Base-by-base conservation (phyloP, 2,113 vertebrate genomes). In the Lophura nycthemera region DNA sequence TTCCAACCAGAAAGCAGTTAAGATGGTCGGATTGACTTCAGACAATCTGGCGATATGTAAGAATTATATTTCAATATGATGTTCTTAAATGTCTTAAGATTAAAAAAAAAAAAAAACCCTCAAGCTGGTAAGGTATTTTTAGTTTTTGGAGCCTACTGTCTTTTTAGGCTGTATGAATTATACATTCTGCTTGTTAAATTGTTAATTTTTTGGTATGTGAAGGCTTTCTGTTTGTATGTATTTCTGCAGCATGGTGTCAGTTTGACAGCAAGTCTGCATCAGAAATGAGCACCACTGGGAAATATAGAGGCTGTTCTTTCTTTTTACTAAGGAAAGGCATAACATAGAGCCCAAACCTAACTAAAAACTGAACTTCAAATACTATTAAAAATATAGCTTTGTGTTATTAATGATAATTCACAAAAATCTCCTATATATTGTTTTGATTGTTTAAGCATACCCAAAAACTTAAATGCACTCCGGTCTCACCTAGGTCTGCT, bases 251-350 rank as follows among this genome's bases (percentile, higher is more conserved):
- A 10, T 52, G 40, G 60, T 65, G 38, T 74, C 69, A 96, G 85
- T 74, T 74, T 86, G 73, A 91, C 76, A 93, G 77, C 38, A 60
- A 40, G 69, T 74, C 67, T 89, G 79, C 60, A 80, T 87, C 65
- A 65, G 72, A 85, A 95, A 95, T 59, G 30, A 92, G 57, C 69
- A 83, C 69, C 52, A 72, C 30, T 57, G 79, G 82, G 65, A 91
- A 92, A 80, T 15, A 86, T 0, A 59, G 29, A 66, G 7, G 12
- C n/a, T 25, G 42, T 59, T 88, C 19, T 47, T 79, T 57, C 27
- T 86, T 43, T 88, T 67, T 42, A 63, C 50, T 74, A 34, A 80
- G 34, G 38, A 63, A 63, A 59, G 18, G 43, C 13, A 70, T 92
- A 42, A 15, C 64, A 66, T 18, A 60, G 34, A 71, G 67, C 60